A percentile compares a stretch with the other conserved stretches of the same genome.
Conservation (phyloP, 1,140 invertebrate species). For the Penaeus indicus region DNA sequence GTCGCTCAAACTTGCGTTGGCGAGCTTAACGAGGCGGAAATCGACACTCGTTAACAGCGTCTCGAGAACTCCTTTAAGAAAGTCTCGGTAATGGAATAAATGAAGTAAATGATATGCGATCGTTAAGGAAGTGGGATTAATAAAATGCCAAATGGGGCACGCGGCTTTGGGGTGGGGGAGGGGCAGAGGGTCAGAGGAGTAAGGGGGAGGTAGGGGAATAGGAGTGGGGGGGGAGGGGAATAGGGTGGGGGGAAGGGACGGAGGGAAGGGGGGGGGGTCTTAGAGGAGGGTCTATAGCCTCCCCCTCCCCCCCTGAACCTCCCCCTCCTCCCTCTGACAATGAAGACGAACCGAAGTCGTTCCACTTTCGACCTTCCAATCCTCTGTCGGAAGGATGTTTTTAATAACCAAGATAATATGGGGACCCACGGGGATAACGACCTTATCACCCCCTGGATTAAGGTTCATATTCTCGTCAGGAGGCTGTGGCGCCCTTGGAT, state of each 20-base stretch:
- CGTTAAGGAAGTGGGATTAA: slow-evolving; percentile 49
- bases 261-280: too few species aligned
- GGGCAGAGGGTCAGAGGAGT: background rate
- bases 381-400: too few species aligned
- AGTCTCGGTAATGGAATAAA: slow-evolving; percentile 36
- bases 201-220: background rate
- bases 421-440: too few species aligned
- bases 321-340: too few species aligned
- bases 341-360: too few species aligned
- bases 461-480: background rate
- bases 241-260: too few species aligned
- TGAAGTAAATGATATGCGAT: slow-evolving; percentile 49
- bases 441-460: too few species aligned
- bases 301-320: too few species aligned
- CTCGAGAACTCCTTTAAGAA: slow-evolving; percentile 44
- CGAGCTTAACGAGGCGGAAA: slow-evolving; percentile 35
- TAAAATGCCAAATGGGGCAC: background rate
- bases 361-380: too few species aligned
- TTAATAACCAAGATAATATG: too few species aligned
- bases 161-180: background rate
- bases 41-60: slow-evolving; percentile 44
- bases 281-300: too few species aligned
- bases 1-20: slow-evolving; percentile 46
- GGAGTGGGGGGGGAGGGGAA: too few species aligned
- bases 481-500: slow-evolving; percentile 19